Percentiles rank a stretch among this genome's conserved stretches.
These are phyloP conservation scores for Dryobotodes eremita DNA, from an alignment of 2,888 invertebrate species.

Conservation along the genomic window DNA sequence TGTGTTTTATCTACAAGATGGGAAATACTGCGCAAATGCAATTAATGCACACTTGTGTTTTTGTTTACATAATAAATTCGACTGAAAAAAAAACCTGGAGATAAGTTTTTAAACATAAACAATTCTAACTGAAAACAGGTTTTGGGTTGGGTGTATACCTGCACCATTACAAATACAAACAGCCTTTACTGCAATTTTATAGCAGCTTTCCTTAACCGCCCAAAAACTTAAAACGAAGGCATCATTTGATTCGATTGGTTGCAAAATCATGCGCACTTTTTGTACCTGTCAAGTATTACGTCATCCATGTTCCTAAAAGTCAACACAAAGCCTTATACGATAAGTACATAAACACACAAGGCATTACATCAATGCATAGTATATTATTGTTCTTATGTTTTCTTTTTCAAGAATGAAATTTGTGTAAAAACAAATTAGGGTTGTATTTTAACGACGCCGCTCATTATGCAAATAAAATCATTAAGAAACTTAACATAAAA, in stretches of 20 bases:
- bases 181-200: not conserved
- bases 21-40: constrained; percentile 24
- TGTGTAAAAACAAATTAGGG: constrained; percentile 10
- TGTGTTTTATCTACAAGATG: constrained; percentile 22
- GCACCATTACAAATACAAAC: not conserved
- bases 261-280: constrained; percentile 36
- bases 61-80: constrained; percentile 29
- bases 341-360: constrained; percentile 18
- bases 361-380: not conserved
- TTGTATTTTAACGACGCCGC: not conserved
- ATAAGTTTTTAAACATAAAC: constrained; percentile 17
- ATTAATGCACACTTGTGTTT: constrained; percentile 21
- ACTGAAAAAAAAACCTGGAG: not conserved
- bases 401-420: not conserved
- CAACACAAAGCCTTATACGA: constrained; percentile 19
- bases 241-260: constrained; percentile 15
- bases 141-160: not conserved
- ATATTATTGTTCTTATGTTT: not conserved
- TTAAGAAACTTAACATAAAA: not conserved
- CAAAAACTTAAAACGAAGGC: constrained; percentile 22
- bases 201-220: not conserved
- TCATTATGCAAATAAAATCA: constrained; percentile 41
- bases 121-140: not conserved
- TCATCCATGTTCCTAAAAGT: constrained; percentile 33
- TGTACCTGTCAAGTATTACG: constrained; percentile 42